Evolutionary conservation across 2,888 invertebrate genomes (phyloP), one percentile per base, ranked within the genome.

Genomic region (Acronicta psi): DNA sequence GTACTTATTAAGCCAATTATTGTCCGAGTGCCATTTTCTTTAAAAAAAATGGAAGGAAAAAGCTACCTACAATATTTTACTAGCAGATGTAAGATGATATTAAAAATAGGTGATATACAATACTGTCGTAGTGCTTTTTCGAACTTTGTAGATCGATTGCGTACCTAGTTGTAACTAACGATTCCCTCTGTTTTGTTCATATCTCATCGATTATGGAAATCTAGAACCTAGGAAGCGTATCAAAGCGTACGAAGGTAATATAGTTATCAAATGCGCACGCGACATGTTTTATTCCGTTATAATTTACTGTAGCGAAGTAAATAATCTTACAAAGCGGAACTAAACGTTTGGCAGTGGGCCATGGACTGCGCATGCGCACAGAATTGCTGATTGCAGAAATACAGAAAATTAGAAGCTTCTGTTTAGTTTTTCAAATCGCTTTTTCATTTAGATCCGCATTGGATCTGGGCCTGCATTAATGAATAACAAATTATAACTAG

Each of bases 321-420:
- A 59, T 71, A 58, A 53, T 72, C 37, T 43, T n/a, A 14, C 14
- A 38, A 10, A 25, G 41, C 55, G 58, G 58, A 50, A 75, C 74
- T 76, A 72, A 74, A 43, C n/a, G 9, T 31, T 54, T 68, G 67
- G 67, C 72, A 40, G n/a, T 20, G 11, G 49, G 67, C 71, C 67
- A 71, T 36, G 16, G 18, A 14, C 38, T 29, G 36, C 17, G 34
- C 16, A 11, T 17, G 31, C 29, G 38, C 42, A 9, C 8, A 14
- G n/a, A 53, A 40, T 50, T 65, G 45, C 17, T 37, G 36, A 65
- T 50, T 34, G 37, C 34, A 49, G 11, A 61, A 36, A 16, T 44
- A 25, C 29, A 6, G 13, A 9, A n/a, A 13, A 11, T 31, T 31
- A 31, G 25, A 25, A 2, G 1, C 25, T 25, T 9, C 25, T 25